A percentile compares a stretch with the other conserved stretches of the same genome.
These are phyloP conservation scores for Hydropsyche betteni DNA, from an alignment of 2,888 invertebrate genomes.

Conservation along the genomic window DNA sequence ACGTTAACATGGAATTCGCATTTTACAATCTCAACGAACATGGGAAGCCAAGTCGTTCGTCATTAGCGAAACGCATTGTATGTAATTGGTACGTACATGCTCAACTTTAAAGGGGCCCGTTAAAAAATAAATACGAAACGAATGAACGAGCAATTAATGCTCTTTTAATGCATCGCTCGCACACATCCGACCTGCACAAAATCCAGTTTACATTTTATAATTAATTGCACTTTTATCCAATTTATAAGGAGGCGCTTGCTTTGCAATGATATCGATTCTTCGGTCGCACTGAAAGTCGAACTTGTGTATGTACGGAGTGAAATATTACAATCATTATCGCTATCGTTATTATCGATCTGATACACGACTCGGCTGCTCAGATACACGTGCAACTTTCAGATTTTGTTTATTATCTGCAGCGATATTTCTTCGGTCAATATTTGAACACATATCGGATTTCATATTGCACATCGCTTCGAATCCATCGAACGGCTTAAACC, in stretches of 20 bases:
- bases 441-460: too few species aligned
- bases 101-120: background rate
- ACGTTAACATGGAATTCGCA: too few species aligned
- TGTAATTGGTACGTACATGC: background rate
- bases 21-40: background rate
- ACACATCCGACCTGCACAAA: slow-evolving; percentile 9
- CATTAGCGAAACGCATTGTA: slow-evolving; percentile 10
- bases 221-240: slow-evolving; percentile 49
- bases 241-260: slow-evolving; percentile 42
- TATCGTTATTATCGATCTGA: slow-evolving; percentile 19
- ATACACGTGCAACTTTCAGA: background rate
- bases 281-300: background rate
- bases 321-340: slow-evolving; percentile 25
- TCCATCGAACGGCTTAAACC: too few species aligned
- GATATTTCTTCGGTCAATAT: too few species aligned
- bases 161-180: background rate
- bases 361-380: slow-evolving; percentile 12
- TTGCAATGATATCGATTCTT: slow-evolving; percentile 12
- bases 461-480: too few species aligned
- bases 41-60: background rate
- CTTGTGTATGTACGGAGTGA: background rate
- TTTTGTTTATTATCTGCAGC: background rate
- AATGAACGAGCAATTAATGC: slow-evolving; percentile 9
- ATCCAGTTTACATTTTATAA: slow-evolving; percentile 44
- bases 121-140: too few species aligned